Base-by-base conservation (phyloP, 2,113 vertebrate genomes). In the Glaucomys volans region DNA sequence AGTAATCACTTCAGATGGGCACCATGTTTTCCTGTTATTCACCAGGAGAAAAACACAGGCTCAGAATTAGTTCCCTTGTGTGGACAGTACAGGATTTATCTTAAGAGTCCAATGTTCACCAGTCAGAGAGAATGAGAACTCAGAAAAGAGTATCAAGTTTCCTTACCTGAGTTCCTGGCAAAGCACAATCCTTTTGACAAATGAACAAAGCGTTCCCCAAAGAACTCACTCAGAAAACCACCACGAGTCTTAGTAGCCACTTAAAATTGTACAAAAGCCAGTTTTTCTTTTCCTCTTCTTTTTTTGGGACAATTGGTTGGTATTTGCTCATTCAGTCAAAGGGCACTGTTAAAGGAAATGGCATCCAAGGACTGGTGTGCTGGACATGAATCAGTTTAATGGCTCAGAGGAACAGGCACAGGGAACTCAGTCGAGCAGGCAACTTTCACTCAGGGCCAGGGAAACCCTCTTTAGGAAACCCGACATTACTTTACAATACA, bases 401-500 rank as follows among this genome's bases (percentile, higher is more conserved):
- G 44, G 32, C 32, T 71, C 64, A 13, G 35, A 89, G 59, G 71
- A 59, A 10, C 18, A 69, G 66, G 28, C 67, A 28, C 32, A 47
- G 54, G n/a, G n/a, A n/a, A n/a, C n/a, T n/a, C n/a, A 44, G 30
- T 4, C 8, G 66, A 76, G 24, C 10, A 76, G 50, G 14, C 6
- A 42, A 35, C 30, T n/a, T 67, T 9, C 28, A 74, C 8, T 13
- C 77, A 47, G 4, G 44, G 47, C 0, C 2, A 37, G 79, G 82
- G 81, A 91, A 20, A 84, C 69, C 57, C 72, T 32, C n/a, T 59
- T 24, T 40, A 87, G 77, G 71, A 95, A 94, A 87, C 76, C 79
- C 5, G 64, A 71, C 52, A 52, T 96, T 84, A 50, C 85, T 90
- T 4, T 87, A 44, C 67, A 30, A 94, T 95, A 44, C 67, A 30